These are phyloP conservation scores for Apodemia zela DNA, from an alignment of 2,888 invertebrate genomes.

Conservation along the genomic window DNA sequence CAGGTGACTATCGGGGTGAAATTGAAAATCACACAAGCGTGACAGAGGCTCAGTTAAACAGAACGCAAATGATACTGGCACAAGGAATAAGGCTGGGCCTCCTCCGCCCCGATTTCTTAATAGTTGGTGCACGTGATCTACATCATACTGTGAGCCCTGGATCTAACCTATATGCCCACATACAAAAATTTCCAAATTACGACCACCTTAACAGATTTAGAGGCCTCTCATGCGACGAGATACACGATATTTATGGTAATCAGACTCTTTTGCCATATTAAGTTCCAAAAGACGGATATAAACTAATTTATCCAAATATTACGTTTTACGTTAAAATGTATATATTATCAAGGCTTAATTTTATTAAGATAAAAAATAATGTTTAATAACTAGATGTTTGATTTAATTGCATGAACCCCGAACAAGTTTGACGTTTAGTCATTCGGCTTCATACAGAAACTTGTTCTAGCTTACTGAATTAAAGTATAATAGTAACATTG, in stretches of 20 bases:
- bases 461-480: no score
- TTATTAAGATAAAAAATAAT: no score
- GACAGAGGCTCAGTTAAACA: conserved; percentile 42
- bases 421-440: no score
- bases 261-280: background rate
- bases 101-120: conserved; percentile 43
- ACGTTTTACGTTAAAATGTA: no score
- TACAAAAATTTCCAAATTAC: conserved; percentile 37
- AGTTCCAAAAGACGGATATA: background rate
- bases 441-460: no score
- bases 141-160: conserved; percentile 46
- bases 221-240: conserved; percentile 11
- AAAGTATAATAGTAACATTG: no score
- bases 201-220: conserved; percentile 12
- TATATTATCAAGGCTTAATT: no score
- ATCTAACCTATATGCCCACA: conserved; percentile 43
- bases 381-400: no score
- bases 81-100: conserved; percentile 44
- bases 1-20: conserved; percentile 60
- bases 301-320: no score
- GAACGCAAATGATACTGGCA: conserved; percentile 44
- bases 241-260: conserved; percentile 11
- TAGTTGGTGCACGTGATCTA: conserved; percentile 50
- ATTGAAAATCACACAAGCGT: conserved; percentile 37
- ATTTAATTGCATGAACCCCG: no score